These are phyloP conservation scores for Yasuhikotakia modesta DNA, from an alignment of 2,797 vertebrate species.

Conservation along the genomic window DNA sequence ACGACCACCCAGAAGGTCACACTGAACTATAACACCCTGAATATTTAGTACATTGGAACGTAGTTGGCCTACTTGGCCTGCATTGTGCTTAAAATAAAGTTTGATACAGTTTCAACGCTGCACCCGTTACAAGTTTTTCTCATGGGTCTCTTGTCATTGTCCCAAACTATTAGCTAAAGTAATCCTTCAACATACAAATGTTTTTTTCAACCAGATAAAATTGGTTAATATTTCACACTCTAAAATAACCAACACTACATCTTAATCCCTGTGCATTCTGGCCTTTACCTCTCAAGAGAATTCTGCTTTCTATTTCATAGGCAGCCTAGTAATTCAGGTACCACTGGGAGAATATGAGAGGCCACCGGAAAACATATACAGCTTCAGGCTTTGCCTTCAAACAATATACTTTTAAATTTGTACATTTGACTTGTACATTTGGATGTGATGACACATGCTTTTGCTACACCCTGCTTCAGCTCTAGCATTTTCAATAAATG, in stretches of 20 bases:
- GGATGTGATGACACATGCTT: neutral
- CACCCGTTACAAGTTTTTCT: neutral
- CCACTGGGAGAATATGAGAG: constrained; percentile 1
- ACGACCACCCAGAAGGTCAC: neutral
- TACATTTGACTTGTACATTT: neutral
- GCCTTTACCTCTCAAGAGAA: constrained; percentile 19
- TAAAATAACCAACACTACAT: constrained; percentile 32
- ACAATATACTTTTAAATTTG: neutral
- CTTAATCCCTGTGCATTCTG: constrained; percentile 13
- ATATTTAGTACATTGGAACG: neutral
- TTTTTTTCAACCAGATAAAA: constrained; percentile 22
- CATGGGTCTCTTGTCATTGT: neutral
- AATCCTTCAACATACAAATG: neutral
- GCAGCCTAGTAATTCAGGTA: constrained; percentile 6
- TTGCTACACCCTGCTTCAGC: neutral
- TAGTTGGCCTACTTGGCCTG: too few relatives aligned
- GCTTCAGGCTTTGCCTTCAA: neutral
- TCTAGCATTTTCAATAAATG: neutral
- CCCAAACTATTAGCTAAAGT: constrained; percentile 9
- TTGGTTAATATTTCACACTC: constrained; percentile 45
- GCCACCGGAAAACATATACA: neutral
- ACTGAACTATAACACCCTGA: neutral
- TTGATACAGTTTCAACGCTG: too few relatives aligned
- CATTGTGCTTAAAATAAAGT: too few relatives aligned
- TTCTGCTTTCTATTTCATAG: constrained; percentile 31